Percentiles rank a stretch among this genome's conserved stretches.
Conservation (phyloP, 1,140 invertebrate species). For the Conopomorpha cramerella region DNA sequence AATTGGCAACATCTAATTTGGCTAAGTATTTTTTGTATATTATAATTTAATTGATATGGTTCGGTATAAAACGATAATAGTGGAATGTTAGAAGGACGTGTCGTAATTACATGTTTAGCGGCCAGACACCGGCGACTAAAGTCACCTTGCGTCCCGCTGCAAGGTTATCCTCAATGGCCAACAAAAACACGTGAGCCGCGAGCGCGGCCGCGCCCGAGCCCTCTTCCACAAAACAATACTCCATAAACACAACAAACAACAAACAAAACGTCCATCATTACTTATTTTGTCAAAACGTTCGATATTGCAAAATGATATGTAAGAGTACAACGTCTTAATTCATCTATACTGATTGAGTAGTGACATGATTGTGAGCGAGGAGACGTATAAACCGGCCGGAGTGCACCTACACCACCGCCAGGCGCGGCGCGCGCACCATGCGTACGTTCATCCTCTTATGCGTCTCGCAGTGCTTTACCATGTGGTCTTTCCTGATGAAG, state of each 20-base stretch:
- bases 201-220: slow-evolving; percentile 9
- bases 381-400: no score
- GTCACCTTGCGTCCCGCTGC: slow-evolving; percentile 48
- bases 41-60: slow-evolving; percentile 38
- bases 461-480: slow-evolving; percentile 90
- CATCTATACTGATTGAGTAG: background rate
- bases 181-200: slow-evolving; percentile 34
- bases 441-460: slow-evolving; percentile 64
- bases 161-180: slow-evolving; percentile 52
- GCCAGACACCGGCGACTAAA: slow-evolving; percentile 49
- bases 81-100: slow-evolving; percentile 38
- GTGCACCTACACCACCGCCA: slow-evolving; percentile 23
- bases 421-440: slow-evolving; percentile 15
- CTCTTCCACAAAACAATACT: no score
- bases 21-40: background rate
- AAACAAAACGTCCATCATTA: background rate
- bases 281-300: no score
- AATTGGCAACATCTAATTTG: background rate
- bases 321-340: background rate
- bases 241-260: no score
- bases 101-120: slow-evolving; percentile 52
- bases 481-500: slow-evolving; percentile 93
- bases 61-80: slow-evolving; percentile 34
- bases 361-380: no score
- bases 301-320: background rate